Conservation (phyloP, 1,140 invertebrate species). For the Drosophila orena region DNA sequence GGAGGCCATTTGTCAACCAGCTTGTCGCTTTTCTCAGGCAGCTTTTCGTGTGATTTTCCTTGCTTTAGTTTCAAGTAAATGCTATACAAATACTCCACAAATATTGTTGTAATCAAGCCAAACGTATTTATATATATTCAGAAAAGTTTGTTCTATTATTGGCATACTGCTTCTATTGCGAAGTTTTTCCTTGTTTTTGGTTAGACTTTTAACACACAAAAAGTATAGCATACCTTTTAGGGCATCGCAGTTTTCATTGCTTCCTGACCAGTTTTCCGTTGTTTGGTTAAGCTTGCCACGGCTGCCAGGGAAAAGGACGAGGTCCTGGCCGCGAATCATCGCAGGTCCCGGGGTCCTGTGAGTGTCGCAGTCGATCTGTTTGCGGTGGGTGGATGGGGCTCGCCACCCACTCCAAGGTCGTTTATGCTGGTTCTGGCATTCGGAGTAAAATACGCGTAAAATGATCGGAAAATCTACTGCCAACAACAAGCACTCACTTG, state of each 20-base stretch:
- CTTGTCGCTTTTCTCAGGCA: constrained; percentile 2
- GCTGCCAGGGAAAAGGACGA: background rate
- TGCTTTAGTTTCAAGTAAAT: too few species aligned
- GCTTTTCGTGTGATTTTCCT: too few species aligned
- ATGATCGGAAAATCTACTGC: constrained; percentile 54
- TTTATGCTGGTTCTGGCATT: constrained; percentile 49
- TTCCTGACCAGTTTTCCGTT: background rate
- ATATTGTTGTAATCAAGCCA: background rate
- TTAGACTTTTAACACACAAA: background rate
- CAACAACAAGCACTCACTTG: constrained; percentile 42
- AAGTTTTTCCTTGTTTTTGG: background rate
- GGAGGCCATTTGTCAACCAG: background rate
- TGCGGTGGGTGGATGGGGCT: background rate
- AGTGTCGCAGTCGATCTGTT: constrained; percentile 42
- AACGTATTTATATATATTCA: too few species aligned
- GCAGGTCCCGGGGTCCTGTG: constrained; percentile 31
- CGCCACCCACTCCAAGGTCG: constrained; percentile 8
- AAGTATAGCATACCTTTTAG: background rate
- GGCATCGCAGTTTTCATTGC: background rate
- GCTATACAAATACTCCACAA: background rate
- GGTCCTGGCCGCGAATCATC: too few species aligned
- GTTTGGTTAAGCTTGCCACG: constrained; percentile 6
- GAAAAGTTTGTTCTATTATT: too few species aligned
- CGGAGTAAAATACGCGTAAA: constrained; percentile 54
- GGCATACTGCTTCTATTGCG: background rate